Conservation (phyloP, 2,113 vertebrate species). For the Odontesthes bonariensis region DNA sequence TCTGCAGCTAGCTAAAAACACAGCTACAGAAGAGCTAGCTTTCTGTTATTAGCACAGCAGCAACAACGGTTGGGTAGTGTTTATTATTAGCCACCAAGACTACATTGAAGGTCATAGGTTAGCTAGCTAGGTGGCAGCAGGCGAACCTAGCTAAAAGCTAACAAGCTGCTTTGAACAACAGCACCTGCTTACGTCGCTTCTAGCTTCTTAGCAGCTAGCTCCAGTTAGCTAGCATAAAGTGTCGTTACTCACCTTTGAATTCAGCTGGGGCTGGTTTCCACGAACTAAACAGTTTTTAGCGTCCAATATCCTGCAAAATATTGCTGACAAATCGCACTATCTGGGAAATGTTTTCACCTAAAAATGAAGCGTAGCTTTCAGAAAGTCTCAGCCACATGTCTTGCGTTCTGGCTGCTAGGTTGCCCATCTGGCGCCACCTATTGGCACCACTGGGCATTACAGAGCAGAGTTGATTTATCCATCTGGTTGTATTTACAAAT, state of each 20-base stretch:
- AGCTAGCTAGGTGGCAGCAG: constrained; percentile 29
- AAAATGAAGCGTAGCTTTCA: constrained; percentile 62
- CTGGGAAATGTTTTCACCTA: constrained; percentile 36
- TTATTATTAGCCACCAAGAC: constrained; percentile 35
- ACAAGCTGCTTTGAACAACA: constrained; percentile 68
- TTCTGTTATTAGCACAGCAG: constrained; percentile 21
- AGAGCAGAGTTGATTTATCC: neutral
- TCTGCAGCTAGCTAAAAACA: constrained; percentile 46
- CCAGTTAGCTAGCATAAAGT: constrained; percentile 27
- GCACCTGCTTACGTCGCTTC: constrained; percentile 72
- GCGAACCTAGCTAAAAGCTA: constrained; percentile 52
- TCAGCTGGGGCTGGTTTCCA: constrained; percentile 29
- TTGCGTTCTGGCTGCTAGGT: constrained; percentile 45
- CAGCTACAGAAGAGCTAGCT: constrained; percentile 26
- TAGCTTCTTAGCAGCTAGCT: constrained; percentile 54
- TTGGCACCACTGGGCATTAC: constrained; percentile 28
- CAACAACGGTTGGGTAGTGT: constrained; percentile 28
- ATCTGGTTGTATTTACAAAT: neutral
- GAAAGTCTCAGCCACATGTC: constrained; percentile 81
- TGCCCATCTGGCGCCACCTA: constrained; percentile 45
- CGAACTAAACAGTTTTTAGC: neutral
- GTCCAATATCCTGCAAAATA: constrained; percentile 22
- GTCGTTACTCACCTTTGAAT: constrained; percentile 60
- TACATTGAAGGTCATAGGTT: constrained; percentile 72
- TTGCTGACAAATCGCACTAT: constrained; percentile 14